These are phyloP conservation scores for Orchesella flavescens DNA, from an alignment of 2,888 invertebrate genomes.

Conservation along the genomic window DNA sequence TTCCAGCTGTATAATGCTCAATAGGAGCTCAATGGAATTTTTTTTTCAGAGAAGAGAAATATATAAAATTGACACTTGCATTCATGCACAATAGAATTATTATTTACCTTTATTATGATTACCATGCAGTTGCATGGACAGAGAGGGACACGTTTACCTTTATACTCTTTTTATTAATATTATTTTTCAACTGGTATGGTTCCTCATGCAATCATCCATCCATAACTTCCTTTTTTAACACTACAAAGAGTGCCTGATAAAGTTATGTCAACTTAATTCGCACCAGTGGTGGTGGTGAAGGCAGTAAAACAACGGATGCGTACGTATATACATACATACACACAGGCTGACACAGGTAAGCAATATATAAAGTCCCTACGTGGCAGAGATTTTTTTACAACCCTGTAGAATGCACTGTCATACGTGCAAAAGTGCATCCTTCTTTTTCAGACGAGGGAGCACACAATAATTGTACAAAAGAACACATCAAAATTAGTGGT, in stretches of 20 bases:
- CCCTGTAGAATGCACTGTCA: conserved; percentile 25
- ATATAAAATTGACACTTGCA: conserved; percentile 70
- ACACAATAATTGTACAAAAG: not conserved
- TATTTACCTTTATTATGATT: conserved; percentile 44
- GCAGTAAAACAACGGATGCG: not conserved
- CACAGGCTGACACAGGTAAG: not conserved
- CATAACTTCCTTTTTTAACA: too few species aligned
- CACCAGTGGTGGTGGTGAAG: conserved; percentile 18
- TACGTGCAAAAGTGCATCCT: conserved; percentile 61
- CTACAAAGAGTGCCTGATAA: conserved; percentile 5
- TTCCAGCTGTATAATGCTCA: conserved; percentile 58
- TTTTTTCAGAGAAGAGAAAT: conserved; percentile 26
- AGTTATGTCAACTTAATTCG: conserved; percentile 59
- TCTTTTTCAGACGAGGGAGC: conserved; percentile 10
- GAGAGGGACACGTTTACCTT: too few species aligned
- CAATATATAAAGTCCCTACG: not conserved
- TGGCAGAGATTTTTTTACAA: conserved; percentile 45
- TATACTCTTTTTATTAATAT: too few species aligned
- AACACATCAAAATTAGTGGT: conserved; percentile 18
- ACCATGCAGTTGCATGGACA: conserved; percentile 19
- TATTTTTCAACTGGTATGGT: too few species aligned
- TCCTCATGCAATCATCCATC: too few species aligned
- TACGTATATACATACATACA: not conserved
- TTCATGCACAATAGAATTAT: conserved; percentile 50
- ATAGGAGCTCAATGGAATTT: conserved; percentile 55